Evolutionary conservation across 23 tunicate species (phyloP), one percentile per base, ranked within the genome.

Genomic region (Ascidia mentula): DNA sequence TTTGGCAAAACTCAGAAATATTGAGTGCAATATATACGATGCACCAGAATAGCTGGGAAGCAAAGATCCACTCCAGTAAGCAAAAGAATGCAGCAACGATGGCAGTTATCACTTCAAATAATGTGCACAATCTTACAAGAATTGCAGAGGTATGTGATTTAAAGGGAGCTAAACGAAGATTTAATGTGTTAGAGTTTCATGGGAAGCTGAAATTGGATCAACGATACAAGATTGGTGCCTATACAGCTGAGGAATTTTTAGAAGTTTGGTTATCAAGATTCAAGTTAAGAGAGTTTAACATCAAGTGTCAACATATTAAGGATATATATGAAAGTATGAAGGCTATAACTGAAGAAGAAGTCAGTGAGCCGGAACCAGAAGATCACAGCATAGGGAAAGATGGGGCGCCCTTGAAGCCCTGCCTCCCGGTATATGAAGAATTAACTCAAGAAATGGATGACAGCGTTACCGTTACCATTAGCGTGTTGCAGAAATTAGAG

Each of bases 1-100:
- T 71, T 18, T 71, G 74, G 74, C 74, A 71, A 18, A 71, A 71
- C 13, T 71, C 74, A 3, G 34, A 69, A 18, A 71, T 71, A 3
- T 12, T 71, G 7, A 34, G 39, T 34, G 74, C 74, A 3, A 71
- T 71, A 71, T 71, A 71, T 31, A 71, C 74, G 18, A 71, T 71
- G 74, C 74, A 71, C 35, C 74, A 71, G 32, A 71, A 71, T 36
- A 71, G 38, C 38, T 71, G 74, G 74, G 74, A 71, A 12, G 74
- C 74, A 3, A 71, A 71, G 38, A 71, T 71, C 1, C 74, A 71
- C 32, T 71, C 74, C 30, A 3, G 7, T 2, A 71, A 71, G 35
- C 74, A 71, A 9, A 71, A 71, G 74, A 71, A 71, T 12, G 74
- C 74, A 5, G 74, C 74, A 9, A 71, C 74, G 17, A 53, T 53